Evolutionary conservation across 1,140 invertebrate genomes (phyloP).

Genomic region (Druon quercuslanigerum): DNA sequence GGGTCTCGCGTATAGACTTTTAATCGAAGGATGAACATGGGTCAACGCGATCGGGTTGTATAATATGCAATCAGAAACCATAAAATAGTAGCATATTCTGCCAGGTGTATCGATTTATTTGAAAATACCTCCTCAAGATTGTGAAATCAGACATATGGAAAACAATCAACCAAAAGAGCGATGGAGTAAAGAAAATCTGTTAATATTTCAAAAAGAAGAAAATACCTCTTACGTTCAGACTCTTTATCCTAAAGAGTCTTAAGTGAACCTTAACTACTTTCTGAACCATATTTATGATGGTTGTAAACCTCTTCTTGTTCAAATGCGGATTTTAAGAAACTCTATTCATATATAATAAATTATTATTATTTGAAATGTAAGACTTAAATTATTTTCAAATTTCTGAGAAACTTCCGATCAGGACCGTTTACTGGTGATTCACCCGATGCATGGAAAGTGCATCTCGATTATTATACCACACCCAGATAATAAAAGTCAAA

Average conservation of each 20-base stretch:
- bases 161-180: neutral
- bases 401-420: constrained; percentile 28
- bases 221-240: too few relatives aligned
- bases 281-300: constrained; percentile 14
- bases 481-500: constrained; percentile 12
- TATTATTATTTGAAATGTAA: too few relatives aligned
- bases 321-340: neutral
- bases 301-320: constrained; percentile 7
- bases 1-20: constrained; percentile 34
- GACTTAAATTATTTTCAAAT: neutral
- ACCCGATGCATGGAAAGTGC: constrained; percentile 17
- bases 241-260: neutral
- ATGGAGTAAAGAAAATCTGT: neutral
- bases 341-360: too few relatives aligned
- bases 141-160: neutral
- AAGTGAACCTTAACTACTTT: neutral
- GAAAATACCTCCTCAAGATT: neutral
- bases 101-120: constrained; percentile 5
- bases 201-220: neutral
- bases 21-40: constrained; percentile 48
- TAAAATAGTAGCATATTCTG: constrained; percentile 1
- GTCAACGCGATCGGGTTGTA: constrained; percentile 42
- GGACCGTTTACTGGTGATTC: constrained; percentile 2
- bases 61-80: neutral
- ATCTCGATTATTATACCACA: constrained; percentile 23